Evolutionary conservation across 2,888 invertebrate genomes (phyloP).

Genomic region (Drosophila maculinotata): DNA sequence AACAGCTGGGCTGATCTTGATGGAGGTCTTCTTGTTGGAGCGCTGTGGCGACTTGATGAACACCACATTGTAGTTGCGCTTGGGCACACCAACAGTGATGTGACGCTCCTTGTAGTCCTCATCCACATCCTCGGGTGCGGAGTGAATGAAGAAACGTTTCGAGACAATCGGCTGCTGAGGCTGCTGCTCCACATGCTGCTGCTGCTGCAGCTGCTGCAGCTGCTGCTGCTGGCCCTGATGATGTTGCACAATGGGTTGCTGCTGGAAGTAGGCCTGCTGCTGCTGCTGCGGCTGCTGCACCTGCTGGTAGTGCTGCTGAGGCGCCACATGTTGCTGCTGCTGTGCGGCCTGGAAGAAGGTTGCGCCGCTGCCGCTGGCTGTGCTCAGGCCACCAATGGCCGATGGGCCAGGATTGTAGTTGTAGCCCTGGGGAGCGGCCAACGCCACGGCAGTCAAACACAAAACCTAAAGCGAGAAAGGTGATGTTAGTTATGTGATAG

Average conservation of each 20-base stretch:
- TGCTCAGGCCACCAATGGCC: constrained; percentile 52
- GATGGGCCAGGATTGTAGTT: constrained; percentile 77
- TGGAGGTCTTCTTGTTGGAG: constrained; percentile 77
- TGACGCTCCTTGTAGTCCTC: constrained; percentile 82
- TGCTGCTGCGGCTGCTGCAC: constrained; percentile 22
- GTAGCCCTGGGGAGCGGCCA: constrained; percentile 84
- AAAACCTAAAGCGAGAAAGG: constrained; percentile 66
- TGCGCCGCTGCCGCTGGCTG: constrained; percentile 44
- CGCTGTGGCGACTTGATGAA: constrained; percentile 84
- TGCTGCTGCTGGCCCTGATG: constrained; percentile 42
- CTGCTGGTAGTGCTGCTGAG: constrained; percentile 35
- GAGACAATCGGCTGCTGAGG: constrained; percentile 79
- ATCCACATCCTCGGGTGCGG: constrained; percentile 84
- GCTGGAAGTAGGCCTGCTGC: constrained; percentile 59
- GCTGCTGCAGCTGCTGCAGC: constrained; percentile 42
- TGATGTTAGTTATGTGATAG: background rate
- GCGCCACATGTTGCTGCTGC: constrained; percentile 42
- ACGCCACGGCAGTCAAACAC: constrained; percentile 80
- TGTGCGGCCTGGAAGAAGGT: constrained; percentile 55
- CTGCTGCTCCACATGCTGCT: constrained; percentile 55
- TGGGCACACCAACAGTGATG: constrained; percentile 83
- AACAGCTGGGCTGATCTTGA: constrained; percentile 82
- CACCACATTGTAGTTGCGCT: constrained; percentile 84
- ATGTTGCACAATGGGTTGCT: constrained; percentile 37
- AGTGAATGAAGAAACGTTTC: constrained; percentile 85